These are phyloP conservation scores for Scelioninae gen. 1 DNA, from an alignment of 2,888 invertebrate genomes.

Conservation along the genomic window DNA sequence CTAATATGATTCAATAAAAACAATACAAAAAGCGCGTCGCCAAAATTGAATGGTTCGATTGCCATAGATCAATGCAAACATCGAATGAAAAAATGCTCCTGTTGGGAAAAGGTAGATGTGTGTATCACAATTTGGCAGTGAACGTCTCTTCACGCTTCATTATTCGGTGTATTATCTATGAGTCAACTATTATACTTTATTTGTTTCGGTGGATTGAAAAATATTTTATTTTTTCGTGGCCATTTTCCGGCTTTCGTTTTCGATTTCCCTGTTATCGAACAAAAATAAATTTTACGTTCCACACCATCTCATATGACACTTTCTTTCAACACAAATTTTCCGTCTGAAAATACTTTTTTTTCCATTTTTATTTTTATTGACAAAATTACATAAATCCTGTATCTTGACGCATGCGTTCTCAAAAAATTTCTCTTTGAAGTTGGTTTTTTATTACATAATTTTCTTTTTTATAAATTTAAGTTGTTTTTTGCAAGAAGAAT, in stretches of 20 bases:
- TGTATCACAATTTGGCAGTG: constrained; percentile 85
- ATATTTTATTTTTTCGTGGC: constrained; percentile 45
- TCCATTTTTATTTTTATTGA: background rate
- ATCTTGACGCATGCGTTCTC: constrained; percentile 26
- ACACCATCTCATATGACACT: constrained; percentile 33
- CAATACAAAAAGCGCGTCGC: background rate
- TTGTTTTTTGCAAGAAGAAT: constrained; percentile 9
- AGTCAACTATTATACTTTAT: constrained; percentile 54
- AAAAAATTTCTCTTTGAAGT: background rate
- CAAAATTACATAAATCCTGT: constrained; percentile 10
- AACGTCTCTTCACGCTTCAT: constrained; percentile 80
- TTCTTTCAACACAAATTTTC: constrained; percentile 32
- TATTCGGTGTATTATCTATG: constrained; percentile 70
- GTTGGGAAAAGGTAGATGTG: constrained; percentile 78
- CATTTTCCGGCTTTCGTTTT: constrained; percentile 14
- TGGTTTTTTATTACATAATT: background rate
- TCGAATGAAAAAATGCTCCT: constrained; percentile 75
- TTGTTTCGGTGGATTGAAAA: constrained; percentile 61
- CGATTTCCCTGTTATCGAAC: constrained; percentile 30
- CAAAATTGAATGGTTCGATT: background rate
- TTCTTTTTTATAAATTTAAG: constrained; percentile 14
- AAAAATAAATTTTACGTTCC: constrained; percentile 58
- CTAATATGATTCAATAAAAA: background rate
- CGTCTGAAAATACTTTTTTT: constrained; percentile 63
- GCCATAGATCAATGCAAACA: constrained; percentile 53